Evolutionary conservation across 2,888 invertebrate species (phyloP).

Genomic region (Pheosia tremula): DNA sequence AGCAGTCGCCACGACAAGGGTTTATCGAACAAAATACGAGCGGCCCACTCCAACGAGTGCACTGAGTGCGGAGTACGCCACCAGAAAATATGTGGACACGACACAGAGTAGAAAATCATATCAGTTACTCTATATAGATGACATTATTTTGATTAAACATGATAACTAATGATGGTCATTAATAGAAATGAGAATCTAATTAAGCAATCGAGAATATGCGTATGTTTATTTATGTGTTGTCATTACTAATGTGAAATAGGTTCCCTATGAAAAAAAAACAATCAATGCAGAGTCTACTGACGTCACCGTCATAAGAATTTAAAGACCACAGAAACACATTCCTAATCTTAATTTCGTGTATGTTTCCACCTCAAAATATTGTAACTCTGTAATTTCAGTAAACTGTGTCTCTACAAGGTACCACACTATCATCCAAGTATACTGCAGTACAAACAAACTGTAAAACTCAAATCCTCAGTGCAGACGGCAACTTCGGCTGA

Average conservation of each 20-base stretch:
- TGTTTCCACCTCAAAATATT: not conserved
- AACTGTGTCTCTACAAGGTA: slow-evolving; percentile 8
- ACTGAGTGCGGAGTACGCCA: not conserved
- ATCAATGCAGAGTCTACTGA: too few species aligned
- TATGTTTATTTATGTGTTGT: too few species aligned
- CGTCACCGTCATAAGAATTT: too few species aligned
- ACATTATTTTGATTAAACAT: too few species aligned
- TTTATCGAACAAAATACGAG: slow-evolving; percentile 65
- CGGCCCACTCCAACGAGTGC: slow-evolving; percentile 13
- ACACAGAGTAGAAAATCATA: not conserved
- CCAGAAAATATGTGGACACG: not conserved
- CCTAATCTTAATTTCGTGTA: too few species aligned
- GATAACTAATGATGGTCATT: too few species aligned
- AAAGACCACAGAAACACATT: too few species aligned
- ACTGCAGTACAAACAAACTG: slow-evolving; percentile 44
- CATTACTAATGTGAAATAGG: too few species aligned
- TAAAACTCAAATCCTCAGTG: slow-evolving; percentile 59
- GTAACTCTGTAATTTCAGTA: not conserved
- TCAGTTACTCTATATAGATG: too few species aligned
- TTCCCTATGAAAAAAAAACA: too few species aligned
- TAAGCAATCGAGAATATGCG: too few species aligned
- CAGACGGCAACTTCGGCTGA: slow-evolving; percentile 66
- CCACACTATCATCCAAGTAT: slow-evolving; percentile 33
- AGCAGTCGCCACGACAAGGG: slow-evolving; percentile 54
- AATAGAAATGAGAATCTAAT: too few species aligned